These are phyloP conservation scores for Drosophila arawakana DNA, from an alignment of 1,140 invertebrate genomes.

Conservation along the genomic window DNA sequence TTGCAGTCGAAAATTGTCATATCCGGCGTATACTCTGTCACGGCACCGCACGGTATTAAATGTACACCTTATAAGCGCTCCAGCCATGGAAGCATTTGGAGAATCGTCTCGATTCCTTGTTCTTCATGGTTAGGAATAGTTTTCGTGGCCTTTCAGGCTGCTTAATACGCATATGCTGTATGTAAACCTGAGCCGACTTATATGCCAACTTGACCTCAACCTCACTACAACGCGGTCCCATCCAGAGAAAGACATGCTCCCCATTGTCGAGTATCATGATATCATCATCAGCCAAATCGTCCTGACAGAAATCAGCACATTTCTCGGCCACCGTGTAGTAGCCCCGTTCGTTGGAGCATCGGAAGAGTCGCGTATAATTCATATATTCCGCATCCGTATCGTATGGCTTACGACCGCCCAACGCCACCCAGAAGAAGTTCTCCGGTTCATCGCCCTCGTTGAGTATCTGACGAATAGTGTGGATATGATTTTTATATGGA, in stretches of 20 bases:
- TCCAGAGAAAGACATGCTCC: slow-evolving; percentile 98
- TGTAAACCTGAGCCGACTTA: slow-evolving; percentile 99
- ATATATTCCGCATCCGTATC: slow-evolving; percentile 97
- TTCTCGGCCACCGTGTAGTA: slow-evolving; percentile 99
- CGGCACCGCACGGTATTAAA: slow-evolving; percentile 58
- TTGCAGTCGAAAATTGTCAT: slow-evolving; percentile 57
- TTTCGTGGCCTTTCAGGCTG: slow-evolving; percentile 96
- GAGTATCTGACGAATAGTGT: slow-evolving; percentile 87
- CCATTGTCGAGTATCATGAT: slow-evolving; percentile 99
- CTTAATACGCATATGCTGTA: slow-evolving; percentile 98
- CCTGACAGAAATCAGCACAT: slow-evolving; percentile 99
- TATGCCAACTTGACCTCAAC: slow-evolving; percentile 99
- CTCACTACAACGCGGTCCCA: slow-evolving; percentile 97
- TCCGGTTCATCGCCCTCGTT: slow-evolving; percentile 99
- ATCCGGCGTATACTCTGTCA: slow-evolving; percentile 58
- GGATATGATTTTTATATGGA: not conserved
- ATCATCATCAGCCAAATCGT: slow-evolving; percentile 99
- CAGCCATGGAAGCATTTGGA: slow-evolving; percentile 99
- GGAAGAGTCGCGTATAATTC: slow-evolving; percentile 96
- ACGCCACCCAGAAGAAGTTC: slow-evolving; percentile 99
- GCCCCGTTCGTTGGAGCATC: slow-evolving; percentile 99
- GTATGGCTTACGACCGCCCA: slow-evolving; percentile 97
- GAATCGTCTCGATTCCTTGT: slow-evolving; percentile 97
- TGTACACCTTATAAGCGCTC: slow-evolving; percentile 85
- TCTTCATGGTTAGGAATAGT: slow-evolving; percentile 97